Evolutionary conservation across 2,797 vertebrate genomes (phyloP).

Genomic region (Enteromius thamalakanensis): DNA sequence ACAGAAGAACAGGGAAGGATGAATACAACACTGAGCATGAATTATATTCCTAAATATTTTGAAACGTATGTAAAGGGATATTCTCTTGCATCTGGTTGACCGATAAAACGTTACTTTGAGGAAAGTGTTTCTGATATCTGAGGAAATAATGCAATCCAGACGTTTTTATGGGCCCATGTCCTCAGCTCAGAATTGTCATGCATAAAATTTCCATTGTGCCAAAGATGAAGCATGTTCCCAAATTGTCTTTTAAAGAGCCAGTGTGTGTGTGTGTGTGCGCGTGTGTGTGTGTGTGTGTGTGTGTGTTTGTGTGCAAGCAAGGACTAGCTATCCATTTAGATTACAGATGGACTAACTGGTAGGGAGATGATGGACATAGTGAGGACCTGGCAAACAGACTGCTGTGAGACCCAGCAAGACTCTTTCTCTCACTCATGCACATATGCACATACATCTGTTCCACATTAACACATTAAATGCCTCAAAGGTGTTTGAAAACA

Average conservation of each 20-base stretch:
- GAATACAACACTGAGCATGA: slow-evolving; percentile 39
- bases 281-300: background rate
- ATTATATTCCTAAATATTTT: slow-evolving; percentile 38
- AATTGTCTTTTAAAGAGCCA: background rate
- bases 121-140: slow-evolving; percentile 44
- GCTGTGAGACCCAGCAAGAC: slow-evolving; percentile 28
- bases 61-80: slow-evolving; percentile 35
- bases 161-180: background rate
- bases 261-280: background rate
- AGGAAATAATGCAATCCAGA: slow-evolving; percentile 38
- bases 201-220: slow-evolving; percentile 3
- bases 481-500: slow-evolving; percentile 50
- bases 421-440: slow-evolving; percentile 14
- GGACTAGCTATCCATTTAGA: background rate
- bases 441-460: slow-evolving; percentile 48
- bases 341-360: slow-evolving; percentile 18
- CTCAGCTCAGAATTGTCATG: background rate
- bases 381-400: slow-evolving; percentile 38
- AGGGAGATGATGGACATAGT: slow-evolving; percentile 19
- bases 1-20: slow-evolving; percentile 25
- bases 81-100: slow-evolving; percentile 41
- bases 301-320: background rate
- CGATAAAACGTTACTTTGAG: slow-evolving; percentile 30
- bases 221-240: slow-evolving; percentile 18
- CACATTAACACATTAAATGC: slow-evolving; percentile 52